Base-by-base conservation (phyloP, 1,140 invertebrate genomes). In the Zaprionus gabonicus region DNA sequence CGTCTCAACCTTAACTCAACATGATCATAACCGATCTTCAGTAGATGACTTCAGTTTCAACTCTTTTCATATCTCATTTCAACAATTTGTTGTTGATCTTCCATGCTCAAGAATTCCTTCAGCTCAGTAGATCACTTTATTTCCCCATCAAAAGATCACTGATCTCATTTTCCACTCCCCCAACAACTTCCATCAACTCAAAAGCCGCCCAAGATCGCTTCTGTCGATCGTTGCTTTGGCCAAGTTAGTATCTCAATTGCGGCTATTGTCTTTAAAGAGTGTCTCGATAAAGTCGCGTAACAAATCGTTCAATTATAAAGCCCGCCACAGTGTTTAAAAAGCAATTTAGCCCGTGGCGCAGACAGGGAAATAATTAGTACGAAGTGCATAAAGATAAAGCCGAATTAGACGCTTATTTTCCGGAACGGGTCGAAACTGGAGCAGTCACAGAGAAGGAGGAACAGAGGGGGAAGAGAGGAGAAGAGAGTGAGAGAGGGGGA, bases 391-490 rank as follows among this genome's bases (percentile, higher is more conserved):
- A 90, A 88, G 85, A 90, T 88, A 88, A 85, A 76, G 67, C 76
- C 73, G 84, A 88, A 88, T 90, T 90, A 81, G 85, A 79, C 78
- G 81, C 83, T 88, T 81, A 88, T 88, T 87, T 87, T 78, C 80
- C 63, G 68, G 76, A 66, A n/a, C 25, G 51, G 34, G 38, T 51
- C 68, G 36, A 36, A 58, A 78, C 34, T 44, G 62, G 55, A 70
- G 62, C 64, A 62, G 62, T 27, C 55, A 63, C 69, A 46, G 9
- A 5, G 6, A 53, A 28, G 7, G 65, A 28, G 28, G 36, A 10
- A 28, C 25, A 38, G 31, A 20, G 20, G 2, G 10, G 10, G 23
- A 25, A 56, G 3, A 3, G 15, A 15, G n/a, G 23, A 31, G 6
- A 28, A 53, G 36, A 10, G 65, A 28, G 31, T 28, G 15, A 28